Conservation (phyloP, 2,113 vertebrate species). For the Microcebus jonahi region DNA sequence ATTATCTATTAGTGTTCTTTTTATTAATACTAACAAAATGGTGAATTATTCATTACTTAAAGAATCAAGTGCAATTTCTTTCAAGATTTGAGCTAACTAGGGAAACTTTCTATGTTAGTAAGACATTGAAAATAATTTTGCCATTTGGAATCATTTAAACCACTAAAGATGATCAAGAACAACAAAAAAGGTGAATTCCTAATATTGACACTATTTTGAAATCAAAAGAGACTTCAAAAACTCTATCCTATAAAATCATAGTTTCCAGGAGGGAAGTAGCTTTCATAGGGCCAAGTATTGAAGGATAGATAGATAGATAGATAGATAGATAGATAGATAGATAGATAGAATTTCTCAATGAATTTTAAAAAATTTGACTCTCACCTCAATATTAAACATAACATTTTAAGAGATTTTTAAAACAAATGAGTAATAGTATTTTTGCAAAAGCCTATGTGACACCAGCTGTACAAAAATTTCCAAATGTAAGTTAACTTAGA, state of each 20-base stretch:
- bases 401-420: neutral
- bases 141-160: neutral
- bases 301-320: neutral
- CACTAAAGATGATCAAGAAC: neutral
- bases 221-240: neutral
- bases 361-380: neutral
- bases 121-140: constrained; percentile 23
- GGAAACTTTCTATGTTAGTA: neutral
- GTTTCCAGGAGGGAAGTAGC: neutral
- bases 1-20: neutral
- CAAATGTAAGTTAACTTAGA: neutral
- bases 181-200: neutral
- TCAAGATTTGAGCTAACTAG: neutral
- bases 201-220: neutral
- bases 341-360: neutral
- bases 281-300: neutral
- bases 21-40: constrained; percentile 31
- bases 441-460: neutral
- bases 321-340: too few species aligned
- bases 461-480: neutral
- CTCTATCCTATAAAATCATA: neutral
- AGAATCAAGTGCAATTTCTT: neutral
- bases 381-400: neutral
- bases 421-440: neutral
- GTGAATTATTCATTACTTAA: constrained; percentile 40